Percentiles rank a stretch among this genome's conserved stretches.
Conservation (phyloP, 2,888 invertebrate species). For the Xestia sexstrigata region DNA sequence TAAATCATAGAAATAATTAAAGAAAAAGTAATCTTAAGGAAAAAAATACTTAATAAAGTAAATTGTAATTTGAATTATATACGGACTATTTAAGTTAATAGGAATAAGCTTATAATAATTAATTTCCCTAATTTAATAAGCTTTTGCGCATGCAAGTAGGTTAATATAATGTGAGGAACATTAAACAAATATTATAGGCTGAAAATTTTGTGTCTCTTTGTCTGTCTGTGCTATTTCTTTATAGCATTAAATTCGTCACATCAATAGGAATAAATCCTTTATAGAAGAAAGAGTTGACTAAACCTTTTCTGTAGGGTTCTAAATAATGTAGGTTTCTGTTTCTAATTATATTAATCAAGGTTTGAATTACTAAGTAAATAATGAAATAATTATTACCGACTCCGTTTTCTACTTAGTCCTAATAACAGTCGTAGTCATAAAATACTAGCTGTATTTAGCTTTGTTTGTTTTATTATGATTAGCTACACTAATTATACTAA, state of each 20-base stretch:
- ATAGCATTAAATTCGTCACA: not conserved
- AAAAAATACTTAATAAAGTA: not conserved
- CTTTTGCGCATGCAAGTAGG: not conserved
- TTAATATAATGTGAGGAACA: not conserved
- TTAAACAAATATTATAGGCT: not conserved
- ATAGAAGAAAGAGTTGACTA: not conserved
- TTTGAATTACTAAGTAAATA: not conserved
- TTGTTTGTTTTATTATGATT: too few relatives aligned
- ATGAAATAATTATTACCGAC: not conserved
- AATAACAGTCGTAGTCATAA: conserved; percentile 3
- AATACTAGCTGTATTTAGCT: not conserved
- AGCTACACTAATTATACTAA: conserved; percentile 34
- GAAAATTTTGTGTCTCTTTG: not conserved
- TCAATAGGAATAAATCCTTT: not conserved
- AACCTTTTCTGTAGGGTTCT: not conserved
- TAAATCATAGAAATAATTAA: not conserved
- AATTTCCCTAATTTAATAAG: not conserved
- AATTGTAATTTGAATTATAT: not conserved
- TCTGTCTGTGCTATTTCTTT: not conserved
- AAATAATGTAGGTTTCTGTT: not conserved
- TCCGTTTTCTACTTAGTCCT: not conserved
- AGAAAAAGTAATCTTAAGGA: not conserved
- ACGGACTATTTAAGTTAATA: not conserved
- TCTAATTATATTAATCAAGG: not conserved
- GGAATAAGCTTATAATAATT: not conserved